Evolutionary conservation across 2,113 vertebrate species (phyloP).

Genomic region (Cyanoliseus patagonus): DNA sequence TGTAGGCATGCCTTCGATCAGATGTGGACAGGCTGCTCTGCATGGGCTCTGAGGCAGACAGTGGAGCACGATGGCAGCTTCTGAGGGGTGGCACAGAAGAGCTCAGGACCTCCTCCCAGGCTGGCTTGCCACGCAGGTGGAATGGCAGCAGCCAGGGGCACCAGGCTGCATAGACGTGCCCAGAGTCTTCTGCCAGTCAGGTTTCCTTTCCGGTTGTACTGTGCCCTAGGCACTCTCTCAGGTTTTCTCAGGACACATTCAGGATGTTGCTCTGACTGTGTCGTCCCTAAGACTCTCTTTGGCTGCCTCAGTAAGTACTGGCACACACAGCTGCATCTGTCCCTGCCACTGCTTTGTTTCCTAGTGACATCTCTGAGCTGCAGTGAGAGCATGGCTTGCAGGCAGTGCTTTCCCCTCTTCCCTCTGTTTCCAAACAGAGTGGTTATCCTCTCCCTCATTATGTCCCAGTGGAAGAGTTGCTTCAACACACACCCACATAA

Average conservation of each 20-base stretch:
- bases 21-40: not conserved
- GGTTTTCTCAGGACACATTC: not conserved
- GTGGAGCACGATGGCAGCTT: not conserved
- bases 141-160: not conserved
- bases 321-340: not conserved
- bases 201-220: not conserved
- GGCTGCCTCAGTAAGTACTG: not conserved
- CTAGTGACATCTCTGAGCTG: not conserved
- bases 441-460: not conserved
- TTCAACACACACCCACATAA: accelerated
- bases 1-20: not conserved
- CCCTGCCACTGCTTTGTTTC: accelerated
- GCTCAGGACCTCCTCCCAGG: not conserved
- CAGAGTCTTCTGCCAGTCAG: not conserved
- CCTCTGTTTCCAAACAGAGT: not conserved
- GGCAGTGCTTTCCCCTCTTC: not conserved
- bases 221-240: not conserved
- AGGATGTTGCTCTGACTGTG: not conserved
- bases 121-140: accelerated
- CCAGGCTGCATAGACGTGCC: not conserved
- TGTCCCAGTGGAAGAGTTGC: accelerated
- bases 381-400: not conserved
- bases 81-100: not conserved
- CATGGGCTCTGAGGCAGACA: not conserved
- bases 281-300: not conserved